A percentile compares a stretch with the other conserved stretches of the same genome.
phyloP scores from a whole-genome alignment of 1,140 invertebrate genomes.

The Teleogryllus occipitalis region DNA sequence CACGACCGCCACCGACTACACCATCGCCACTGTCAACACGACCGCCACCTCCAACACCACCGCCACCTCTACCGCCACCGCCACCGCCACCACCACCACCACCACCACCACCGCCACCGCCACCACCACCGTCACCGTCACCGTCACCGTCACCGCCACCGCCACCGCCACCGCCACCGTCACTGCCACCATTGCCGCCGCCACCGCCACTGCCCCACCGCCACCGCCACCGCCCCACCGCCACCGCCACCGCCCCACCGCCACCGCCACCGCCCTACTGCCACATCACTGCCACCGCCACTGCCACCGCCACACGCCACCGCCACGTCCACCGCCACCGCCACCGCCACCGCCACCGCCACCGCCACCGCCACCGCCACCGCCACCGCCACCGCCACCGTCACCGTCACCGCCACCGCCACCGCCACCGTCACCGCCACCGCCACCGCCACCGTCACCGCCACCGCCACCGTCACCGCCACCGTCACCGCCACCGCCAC shows the following conservation, averaged over 20 bases:
- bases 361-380: too few species aligned
- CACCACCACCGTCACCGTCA: not conserved
- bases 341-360: too few species aligned
- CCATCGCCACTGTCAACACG: not conserved
- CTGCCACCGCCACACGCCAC: too few species aligned
- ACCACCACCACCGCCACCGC: not conserved
- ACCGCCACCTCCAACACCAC: not conserved
- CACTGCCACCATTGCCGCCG: not conserved
- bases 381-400: not conserved
- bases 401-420: not conserved
- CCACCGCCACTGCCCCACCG: too few species aligned
- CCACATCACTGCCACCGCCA: too few species aligned
- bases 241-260: too few species aligned
- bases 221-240: too few species aligned
- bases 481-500: too few species aligned
- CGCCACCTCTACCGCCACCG: not conserved
- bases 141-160: not conserved
- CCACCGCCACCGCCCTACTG: too few species aligned
- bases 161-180: not conserved
- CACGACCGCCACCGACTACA: not conserved
- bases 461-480: not conserved
- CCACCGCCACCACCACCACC: not conserved
- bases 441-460: not conserved
- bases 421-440: not conserved
- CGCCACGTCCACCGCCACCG: too few species aligned